Conservation (phyloP, 2,797 vertebrate species). For the Coccyzus lansbergi region DNA sequence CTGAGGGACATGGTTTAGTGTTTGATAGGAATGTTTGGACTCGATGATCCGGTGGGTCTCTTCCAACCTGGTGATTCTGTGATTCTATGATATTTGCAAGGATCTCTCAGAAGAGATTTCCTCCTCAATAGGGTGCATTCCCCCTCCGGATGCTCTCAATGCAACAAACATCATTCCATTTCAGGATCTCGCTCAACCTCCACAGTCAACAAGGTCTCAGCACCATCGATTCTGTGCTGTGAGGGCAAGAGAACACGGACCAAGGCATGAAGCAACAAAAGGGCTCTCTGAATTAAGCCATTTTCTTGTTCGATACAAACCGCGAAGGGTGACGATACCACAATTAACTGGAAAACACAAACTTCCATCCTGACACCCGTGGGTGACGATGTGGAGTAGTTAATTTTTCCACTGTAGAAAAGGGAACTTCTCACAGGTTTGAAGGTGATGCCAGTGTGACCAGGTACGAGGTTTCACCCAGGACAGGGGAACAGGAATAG, state of each 20-base stretch:
- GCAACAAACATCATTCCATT: not conserved
- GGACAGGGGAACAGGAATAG: not conserved
- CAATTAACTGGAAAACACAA: not conserved
- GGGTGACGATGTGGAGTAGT: not conserved
- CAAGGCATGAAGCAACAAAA: not conserved
- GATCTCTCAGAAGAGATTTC: not conserved
- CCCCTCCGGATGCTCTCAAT: not conserved
- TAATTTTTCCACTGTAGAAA: not conserved
- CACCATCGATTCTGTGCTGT: no score
- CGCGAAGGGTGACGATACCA: not conserved
- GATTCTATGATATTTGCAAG: not conserved
- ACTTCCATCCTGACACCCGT: not conserved
- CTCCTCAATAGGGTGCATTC: not conserved
- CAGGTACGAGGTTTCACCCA: not conserved
- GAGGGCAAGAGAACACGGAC: not conserved
- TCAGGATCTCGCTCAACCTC: not conserved
- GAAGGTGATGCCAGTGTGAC: not conserved
- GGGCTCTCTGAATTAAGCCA: not conserved
- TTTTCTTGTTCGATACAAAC: not conserved
- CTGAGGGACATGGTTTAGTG: no score
- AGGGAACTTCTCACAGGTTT: fast-evolving
- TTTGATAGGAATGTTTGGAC: no score
- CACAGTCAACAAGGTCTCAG: not conserved
- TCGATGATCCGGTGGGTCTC: no score
- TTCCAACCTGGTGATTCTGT: no score